Evolutionary conservation across 2,888 invertebrate species (phyloP).

Genomic region (Leptodirus hochenwartii): DNA sequence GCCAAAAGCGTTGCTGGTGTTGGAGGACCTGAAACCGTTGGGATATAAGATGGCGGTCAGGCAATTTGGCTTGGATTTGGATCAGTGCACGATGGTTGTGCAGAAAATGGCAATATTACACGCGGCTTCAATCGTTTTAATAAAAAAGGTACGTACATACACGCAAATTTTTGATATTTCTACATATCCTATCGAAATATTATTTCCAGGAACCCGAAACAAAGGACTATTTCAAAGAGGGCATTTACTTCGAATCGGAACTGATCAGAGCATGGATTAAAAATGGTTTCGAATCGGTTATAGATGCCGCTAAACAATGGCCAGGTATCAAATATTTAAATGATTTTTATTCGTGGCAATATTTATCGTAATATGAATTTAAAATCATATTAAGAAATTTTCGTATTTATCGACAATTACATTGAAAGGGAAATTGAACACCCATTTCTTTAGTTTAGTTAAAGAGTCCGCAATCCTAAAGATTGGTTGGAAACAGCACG

Average conservation of each 20-base stretch:
- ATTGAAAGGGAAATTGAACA: too few relatives aligned
- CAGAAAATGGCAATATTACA: slow-evolving; percentile 34
- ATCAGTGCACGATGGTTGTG: slow-evolving; percentile 30
- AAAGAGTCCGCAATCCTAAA: too few relatives aligned
- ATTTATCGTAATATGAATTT: too few relatives aligned
- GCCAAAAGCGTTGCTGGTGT: slow-evolving; percentile 21
- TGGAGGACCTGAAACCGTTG: slow-evolving; percentile 36
- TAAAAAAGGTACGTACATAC: slow-evolving; percentile 28
- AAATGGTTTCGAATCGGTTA: slow-evolving; percentile 18
- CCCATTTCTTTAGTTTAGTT: too few relatives aligned
- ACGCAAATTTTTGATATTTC: slow-evolving; percentile 2
- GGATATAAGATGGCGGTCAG: slow-evolving; percentile 35
- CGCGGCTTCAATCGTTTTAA: slow-evolving; percentile 33
- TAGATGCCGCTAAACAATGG: slow-evolving; percentile 27
- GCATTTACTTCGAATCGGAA: slow-evolving; percentile 17
- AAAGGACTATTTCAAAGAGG: slow-evolving; percentile 12
- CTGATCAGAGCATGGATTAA: slow-evolving; percentile 16
- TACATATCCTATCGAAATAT: background rate
- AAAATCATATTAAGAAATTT: too few relatives aligned
- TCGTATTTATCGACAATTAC: too few relatives aligned
- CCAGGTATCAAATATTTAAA: too few relatives aligned
- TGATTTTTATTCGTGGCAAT: too few relatives aligned
- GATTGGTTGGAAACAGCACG: too few relatives aligned
- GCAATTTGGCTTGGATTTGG: slow-evolving; percentile 33
- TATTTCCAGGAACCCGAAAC: slow-evolving; percentile 16